These are phyloP conservation scores for Stegostoma tigrinum DNA, from an alignment of 2,113 vertebrate species.

Conservation along the genomic window DNA sequence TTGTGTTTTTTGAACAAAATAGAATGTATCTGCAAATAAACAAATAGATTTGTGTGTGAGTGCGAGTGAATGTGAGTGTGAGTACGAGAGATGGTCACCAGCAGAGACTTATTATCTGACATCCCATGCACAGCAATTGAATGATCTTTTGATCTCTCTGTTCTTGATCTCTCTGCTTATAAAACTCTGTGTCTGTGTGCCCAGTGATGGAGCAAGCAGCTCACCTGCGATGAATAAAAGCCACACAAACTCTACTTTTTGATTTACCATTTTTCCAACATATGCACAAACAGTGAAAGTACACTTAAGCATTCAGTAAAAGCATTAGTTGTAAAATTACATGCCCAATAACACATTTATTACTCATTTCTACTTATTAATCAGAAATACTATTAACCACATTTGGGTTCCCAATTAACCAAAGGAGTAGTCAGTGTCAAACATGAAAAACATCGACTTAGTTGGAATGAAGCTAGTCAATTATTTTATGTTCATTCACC, in stretches of 20 bases:
- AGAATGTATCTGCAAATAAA: too few species aligned
- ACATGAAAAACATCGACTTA: neutral
- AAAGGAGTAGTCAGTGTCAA: neutral
- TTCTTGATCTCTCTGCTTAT: too few species aligned
- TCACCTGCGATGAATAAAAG: neutral
- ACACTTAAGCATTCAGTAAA: neutral
- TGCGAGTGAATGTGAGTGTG: too few species aligned
- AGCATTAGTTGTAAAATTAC: neutral
- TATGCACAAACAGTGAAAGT: neutral
- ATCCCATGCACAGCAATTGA: too few species aligned
- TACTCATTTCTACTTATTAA: slow-evolving; percentile 10
- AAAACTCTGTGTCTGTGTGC: too few species aligned
- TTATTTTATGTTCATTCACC: neutral
- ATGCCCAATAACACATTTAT: neutral
- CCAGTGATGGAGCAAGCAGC: neutral
- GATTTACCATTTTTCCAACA: neutral
- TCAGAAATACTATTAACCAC: neutral
- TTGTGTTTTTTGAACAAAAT: too few species aligned
- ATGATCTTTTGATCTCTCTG: too few species aligned
- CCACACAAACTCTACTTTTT: neutral
- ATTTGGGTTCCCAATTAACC: neutral
- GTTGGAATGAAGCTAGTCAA: too few species aligned
- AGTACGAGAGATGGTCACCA: too few species aligned
- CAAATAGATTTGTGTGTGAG: too few species aligned
- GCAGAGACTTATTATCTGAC: too few species aligned